Evolutionary conservation across 2,888 invertebrate species (phyloP), one percentile per base, ranked within the genome.

Genomic region (Macrostomum cliftonense): DNA sequence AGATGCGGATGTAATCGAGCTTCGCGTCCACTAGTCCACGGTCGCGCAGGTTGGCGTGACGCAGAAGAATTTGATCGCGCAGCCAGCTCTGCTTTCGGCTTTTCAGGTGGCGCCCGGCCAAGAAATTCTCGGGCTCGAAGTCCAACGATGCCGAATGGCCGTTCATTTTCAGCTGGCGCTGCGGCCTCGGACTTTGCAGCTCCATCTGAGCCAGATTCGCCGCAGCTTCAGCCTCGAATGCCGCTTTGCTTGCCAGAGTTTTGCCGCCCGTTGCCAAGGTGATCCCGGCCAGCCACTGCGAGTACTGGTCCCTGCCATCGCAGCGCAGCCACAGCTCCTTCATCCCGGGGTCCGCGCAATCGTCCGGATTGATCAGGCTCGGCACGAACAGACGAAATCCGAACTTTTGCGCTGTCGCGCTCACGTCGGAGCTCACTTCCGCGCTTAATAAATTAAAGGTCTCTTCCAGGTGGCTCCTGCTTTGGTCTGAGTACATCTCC

Each of bases 221-320:
- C 2, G 20, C 19, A 11, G 37, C 37, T 16, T 52, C 52, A 20
- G 44, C 52, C 28, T 52, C 20, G 20, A 39, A 52, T 5, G 45
- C 39, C 21, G 37, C 17, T 39, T 86, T 81, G 71, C 97, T 95
- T 0, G 95, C 95, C 62, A 99, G 77, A 13, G 93, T 86, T 55
- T 93, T 82, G 0, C 95, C 95, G 71, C 89, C 89, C 1, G 91
- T 79, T 0, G 93, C 95, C 54, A 97, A 75, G 51, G 86, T 79
- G 64, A 88, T 89, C 1, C 93, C 97, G 1, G 95, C 89, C 80
- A 97, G 85, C 97, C 97, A 97, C 64, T 83, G 82, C 12, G 93
- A 89, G 72, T 95, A 99, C 66, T 93, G 88, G 45, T 85, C 82
- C 37, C 45, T 37, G 37, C 42, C 46, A 2, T 43, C 46, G 46